Percentiles rank a stretch among this genome's conserved stretches.
Evolutionary conservation across 1,140 invertebrate species (phyloP).

Genomic region (Wasmannia auropunctata): DNA sequence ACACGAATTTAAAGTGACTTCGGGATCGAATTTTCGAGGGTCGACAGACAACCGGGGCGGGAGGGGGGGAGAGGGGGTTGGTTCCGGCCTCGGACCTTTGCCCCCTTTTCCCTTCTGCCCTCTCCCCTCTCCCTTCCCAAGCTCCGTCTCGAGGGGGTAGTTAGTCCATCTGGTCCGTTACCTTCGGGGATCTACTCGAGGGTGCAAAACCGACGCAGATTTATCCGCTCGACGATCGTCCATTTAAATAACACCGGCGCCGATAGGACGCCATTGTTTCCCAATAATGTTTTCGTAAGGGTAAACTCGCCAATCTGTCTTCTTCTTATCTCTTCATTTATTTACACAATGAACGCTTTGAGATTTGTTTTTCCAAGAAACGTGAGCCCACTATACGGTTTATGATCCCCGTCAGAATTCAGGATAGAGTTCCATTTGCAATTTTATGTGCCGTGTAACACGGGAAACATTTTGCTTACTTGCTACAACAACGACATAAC

Average conservation of each 20-base stretch:
- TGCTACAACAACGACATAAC: too few species aligned
- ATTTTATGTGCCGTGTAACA: background rate
- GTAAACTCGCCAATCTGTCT: background rate
- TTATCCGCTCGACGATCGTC: constrained; percentile 21
- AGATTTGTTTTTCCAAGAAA: background rate
- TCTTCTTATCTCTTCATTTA: background rate
- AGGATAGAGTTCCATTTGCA: background rate
- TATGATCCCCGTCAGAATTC: background rate
- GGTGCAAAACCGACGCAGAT: constrained; percentile 43
- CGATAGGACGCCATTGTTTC: constrained; percentile 11
- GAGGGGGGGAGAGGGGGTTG: too few species aligned
- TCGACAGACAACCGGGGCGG: constrained; percentile 73
- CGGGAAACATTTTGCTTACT: background rate
- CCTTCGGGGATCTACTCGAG: constrained; percentile 35
- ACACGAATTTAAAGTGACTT: constrained; percentile 71
- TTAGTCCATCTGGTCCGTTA: constrained; percentile 81
- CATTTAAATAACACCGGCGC: constrained; percentile 18
- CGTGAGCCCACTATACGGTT: too few species aligned
- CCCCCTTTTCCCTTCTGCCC: too few species aligned
- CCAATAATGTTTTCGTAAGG: background rate
- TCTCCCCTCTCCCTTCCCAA: too few species aligned
- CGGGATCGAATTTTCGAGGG: constrained; percentile 74
- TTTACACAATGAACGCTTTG: background rate
- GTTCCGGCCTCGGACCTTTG: constrained; percentile 60
- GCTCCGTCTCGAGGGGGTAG: constrained; percentile 79